Evolutionary conservation across 2,888 invertebrate species (phyloP).

Genomic region (Dryadula phaetusa): DNA sequence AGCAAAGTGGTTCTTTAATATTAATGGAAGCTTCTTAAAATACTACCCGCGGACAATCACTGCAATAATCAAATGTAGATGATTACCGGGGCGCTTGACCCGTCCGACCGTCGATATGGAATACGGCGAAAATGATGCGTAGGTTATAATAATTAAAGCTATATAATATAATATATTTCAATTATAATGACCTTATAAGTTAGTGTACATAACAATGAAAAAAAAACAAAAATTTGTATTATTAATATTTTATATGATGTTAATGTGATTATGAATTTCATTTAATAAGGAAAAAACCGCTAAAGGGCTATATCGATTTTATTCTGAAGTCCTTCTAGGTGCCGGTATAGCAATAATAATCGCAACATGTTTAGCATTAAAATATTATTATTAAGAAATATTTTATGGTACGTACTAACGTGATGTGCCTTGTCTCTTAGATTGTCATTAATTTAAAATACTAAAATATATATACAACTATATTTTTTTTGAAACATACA

Average conservation of each 20-base stretch:
- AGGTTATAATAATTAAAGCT: not conserved
- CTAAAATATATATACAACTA: not conserved
- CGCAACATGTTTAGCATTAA: too few relatives aligned
- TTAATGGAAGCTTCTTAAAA: slow-evolving; percentile 73
- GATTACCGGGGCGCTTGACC: slow-evolving; percentile 65
- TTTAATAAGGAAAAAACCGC: too few relatives aligned
- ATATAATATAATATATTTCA: not conserved
- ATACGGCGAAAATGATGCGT: not conserved
- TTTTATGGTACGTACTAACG: too few relatives aligned
- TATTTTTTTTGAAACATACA: slow-evolving; percentile 6
- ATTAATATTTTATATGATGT: too few relatives aligned
- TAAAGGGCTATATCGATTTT: not conserved
- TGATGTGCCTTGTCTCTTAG: too few relatives aligned
- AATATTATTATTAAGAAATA: not conserved
- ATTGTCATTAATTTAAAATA: too few relatives aligned
- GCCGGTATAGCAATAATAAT: not conserved
- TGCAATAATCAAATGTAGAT: slow-evolving; percentile 68
- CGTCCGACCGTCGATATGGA: slow-evolving; percentile 47
- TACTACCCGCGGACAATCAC: slow-evolving; percentile 67
- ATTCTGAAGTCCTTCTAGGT: not conserved
- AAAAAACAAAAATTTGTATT: not conserved
- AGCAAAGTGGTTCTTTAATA: slow-evolving; percentile 65
- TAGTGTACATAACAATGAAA: not conserved
- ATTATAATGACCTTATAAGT: not conserved
- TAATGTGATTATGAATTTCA: too few relatives aligned